These are phyloP conservation scores for Podarcis raffonei DNA, from an alignment of 2,113 vertebrate species.

Conservation along the genomic window DNA sequence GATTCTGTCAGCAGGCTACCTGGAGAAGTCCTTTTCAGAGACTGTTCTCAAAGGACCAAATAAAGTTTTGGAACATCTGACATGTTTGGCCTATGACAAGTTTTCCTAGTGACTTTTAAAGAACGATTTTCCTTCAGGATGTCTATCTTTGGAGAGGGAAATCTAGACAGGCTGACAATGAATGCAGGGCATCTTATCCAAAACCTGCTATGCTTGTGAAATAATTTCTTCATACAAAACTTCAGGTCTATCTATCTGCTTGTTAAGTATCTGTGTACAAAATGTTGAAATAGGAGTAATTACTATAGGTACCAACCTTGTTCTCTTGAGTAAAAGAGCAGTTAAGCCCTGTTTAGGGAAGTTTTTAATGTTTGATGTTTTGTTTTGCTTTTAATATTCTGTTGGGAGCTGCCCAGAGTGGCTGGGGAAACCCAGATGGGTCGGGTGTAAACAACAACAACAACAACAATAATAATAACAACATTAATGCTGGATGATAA, in stretches of 20 bases:
- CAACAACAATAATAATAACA: too few species aligned
- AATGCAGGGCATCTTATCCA: background rate
- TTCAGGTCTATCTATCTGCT: background rate
- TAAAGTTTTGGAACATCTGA: background rate
- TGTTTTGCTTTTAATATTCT: too few species aligned
- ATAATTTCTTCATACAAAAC: background rate
- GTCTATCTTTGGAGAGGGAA: background rate
- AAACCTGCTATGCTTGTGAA: background rate
- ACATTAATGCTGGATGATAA: background rate
- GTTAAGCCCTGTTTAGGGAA: too few species aligned
- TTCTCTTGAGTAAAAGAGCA: background rate
- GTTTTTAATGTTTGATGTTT: too few species aligned
- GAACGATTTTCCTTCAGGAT: background rate
- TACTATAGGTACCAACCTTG: background rate
- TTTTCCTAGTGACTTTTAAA: background rate
- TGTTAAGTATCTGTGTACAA: background rate
- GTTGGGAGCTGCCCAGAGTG: too few species aligned
- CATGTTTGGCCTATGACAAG: background rate
- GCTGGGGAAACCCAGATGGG: too few species aligned
- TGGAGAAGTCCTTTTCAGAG: background rate
- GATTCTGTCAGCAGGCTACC: background rate
- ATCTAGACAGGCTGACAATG: background rate
- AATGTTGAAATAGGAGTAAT: background rate
- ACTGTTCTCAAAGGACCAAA: background rate
- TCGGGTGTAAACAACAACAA: too few species aligned